Evolutionary conservation across 2,113 vertebrate species (phyloP).

Genomic region (Mystacornis crossleyi): DNA sequence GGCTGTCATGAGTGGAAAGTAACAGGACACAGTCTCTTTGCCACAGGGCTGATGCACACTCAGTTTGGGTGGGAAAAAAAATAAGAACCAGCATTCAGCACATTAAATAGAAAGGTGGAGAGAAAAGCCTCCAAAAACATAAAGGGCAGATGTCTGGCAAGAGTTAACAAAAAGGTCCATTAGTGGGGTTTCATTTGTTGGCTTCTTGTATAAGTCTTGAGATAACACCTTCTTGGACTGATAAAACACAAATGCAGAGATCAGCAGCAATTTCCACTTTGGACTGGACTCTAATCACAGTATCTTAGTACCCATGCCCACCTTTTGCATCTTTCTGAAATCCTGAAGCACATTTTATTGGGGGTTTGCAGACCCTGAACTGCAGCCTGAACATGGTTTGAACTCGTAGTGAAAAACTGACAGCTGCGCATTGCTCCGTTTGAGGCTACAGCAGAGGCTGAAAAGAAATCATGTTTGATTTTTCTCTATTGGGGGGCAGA

Average conservation of each 20-base stretch:
- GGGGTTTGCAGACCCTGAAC: neutral
- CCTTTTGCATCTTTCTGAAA: neutral
- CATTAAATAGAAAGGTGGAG: neutral
- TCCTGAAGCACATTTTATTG: neutral
- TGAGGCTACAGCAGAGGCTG: constrained; percentile 28
- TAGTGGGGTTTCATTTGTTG: neutral
- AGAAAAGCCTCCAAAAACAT: neutral
- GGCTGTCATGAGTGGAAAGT: neutral
- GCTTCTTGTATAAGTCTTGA: neutral
- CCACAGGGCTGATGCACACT: neutral
- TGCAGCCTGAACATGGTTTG: neutral
- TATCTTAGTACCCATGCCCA: neutral
- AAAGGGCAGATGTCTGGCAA: neutral
- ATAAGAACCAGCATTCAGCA: neutral
- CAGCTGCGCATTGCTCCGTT: neutral
- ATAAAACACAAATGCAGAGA: neutral
- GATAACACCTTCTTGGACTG: neutral
- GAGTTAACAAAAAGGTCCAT: neutral
- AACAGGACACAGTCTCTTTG: neutral
- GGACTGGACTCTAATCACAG: neutral
- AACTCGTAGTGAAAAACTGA: constrained; percentile 19
- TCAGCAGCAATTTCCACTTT: neutral
- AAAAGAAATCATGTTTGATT: constrained; percentile 48
- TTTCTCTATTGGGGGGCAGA: neutral
- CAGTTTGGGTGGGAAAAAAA: neutral